phyloP scores from a whole-genome alignment of 2,888 invertebrate species.

The Microdon myrmicae region DNA sequence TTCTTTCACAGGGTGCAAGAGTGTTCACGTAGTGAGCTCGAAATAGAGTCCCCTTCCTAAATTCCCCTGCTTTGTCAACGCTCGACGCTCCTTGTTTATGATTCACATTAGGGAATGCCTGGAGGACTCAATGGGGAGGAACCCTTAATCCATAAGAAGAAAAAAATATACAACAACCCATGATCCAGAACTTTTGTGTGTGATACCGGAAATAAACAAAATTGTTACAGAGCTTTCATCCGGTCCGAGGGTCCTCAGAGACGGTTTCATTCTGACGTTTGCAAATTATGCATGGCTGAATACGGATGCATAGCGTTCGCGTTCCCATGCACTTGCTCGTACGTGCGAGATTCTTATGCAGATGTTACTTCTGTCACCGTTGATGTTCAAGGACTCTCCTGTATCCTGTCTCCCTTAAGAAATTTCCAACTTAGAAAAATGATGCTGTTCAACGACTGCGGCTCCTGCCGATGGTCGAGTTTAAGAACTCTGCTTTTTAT shows the following conservation, averaged over 20 bases:
- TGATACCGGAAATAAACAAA: constrained; percentile 14
- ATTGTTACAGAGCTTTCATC: constrained; percentile 34
- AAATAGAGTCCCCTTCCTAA: constrained; percentile 33
- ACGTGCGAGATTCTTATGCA: constrained; percentile 42
- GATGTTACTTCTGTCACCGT: constrained; percentile 8
- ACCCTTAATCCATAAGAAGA: neutral
- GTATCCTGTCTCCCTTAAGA: too few species aligned
- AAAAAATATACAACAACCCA: constrained; percentile 2
- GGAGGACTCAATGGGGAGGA: constrained; percentile 25
- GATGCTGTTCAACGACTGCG: too few species aligned
- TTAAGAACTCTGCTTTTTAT: too few species aligned
- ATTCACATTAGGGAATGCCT: constrained; percentile 47
- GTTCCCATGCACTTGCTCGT: constrained; percentile 33
- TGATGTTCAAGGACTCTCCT: too few species aligned
- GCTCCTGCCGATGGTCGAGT: too few species aligned
- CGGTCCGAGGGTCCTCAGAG: constrained; percentile 43
- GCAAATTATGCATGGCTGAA: constrained; percentile 50
- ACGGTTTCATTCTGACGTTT: constrained; percentile 46
- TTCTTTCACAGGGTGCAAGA: constrained; percentile 11
- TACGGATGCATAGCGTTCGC: constrained; percentile 37
- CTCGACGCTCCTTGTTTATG: constrained; percentile 45
- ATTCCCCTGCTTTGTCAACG: constrained; percentile 36
- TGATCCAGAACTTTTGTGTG: constrained; percentile 1
- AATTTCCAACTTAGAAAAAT: too few species aligned
- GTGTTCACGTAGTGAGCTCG: constrained; percentile 16